A percentile compares a stretch with the other conserved stretches of the same genome.
phyloP scores from a whole-genome alignment of 2,113 vertebrate species.

The Hystrix brachyura region DNA sequence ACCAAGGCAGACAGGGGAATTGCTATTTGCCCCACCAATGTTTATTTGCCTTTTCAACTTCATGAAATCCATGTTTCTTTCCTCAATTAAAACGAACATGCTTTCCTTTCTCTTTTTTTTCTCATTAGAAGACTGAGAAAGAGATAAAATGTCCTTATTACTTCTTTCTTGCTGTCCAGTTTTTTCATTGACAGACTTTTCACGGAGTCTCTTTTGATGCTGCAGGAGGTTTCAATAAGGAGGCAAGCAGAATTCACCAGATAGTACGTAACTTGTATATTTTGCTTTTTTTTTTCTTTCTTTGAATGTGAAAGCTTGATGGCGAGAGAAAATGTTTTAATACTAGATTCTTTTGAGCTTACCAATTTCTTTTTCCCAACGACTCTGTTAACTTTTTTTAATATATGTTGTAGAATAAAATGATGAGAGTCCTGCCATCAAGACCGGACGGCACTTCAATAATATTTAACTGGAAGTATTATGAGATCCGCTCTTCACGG shows the following conservation, averaged over 20 bases:
- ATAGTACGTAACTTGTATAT: constrained; percentile 75
- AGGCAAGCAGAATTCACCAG: constrained; percentile 59
- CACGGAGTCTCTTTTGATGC: constrained; percentile 43
- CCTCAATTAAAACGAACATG: constrained; percentile 74
- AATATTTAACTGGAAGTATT: not conserved
- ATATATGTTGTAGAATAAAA: constrained; percentile 18
- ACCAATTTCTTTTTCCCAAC: not conserved
- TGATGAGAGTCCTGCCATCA: not conserved
- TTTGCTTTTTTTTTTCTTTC: constrained; percentile 28
- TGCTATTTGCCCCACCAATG: not conserved
- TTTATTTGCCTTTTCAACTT: constrained; percentile 68
- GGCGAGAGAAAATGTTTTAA: not conserved
- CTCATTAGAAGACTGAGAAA: constrained; percentile 75
- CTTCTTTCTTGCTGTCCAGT: constrained; percentile 69
- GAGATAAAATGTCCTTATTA: constrained; percentile 78
- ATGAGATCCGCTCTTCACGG: not conserved
- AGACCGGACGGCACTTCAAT: not conserved
- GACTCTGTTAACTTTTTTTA: constrained; percentile 21
- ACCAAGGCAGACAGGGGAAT: constrained; percentile 21
- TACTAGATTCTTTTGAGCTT: not conserved
- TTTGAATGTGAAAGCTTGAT: constrained; percentile 49
- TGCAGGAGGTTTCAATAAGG: constrained; percentile 79
- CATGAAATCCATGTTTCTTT: constrained; percentile 73
- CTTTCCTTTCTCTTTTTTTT: constrained; percentile 72
- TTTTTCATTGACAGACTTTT: constrained; percentile 81